Evolutionary conservation across 2,888 invertebrate species (phyloP), one percentile per base, ranked within the genome.

Genomic region (Heliconius cydno): DNA sequence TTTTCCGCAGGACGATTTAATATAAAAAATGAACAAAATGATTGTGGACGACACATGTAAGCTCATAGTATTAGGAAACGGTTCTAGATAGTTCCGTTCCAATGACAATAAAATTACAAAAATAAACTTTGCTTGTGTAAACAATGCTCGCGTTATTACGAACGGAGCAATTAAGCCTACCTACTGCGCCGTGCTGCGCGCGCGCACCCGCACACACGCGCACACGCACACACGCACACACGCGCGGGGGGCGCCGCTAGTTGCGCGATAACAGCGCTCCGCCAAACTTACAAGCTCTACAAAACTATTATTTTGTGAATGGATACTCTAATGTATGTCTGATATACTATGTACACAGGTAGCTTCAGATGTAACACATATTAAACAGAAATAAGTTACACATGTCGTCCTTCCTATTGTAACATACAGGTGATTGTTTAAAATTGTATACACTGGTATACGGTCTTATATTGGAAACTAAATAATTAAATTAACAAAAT

Each of bases 261-360:
- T 84, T 80, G 77, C 79, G 81, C 81, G 83, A 84, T 82, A 85
- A 84, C 82, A 82, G 79, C 84, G 82, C 83, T 46, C 82, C 75
- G 83, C 82, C 85, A 78, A 84, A 82, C 79, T 74, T 75, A 72
- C 74, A 73, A 66, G 66, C 66, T 73, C 52, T 25, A 72, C 46
- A 63, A 71, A 65, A 70, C n/a, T 30, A 1, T 63, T 46, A 22
- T 52, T 30, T 71, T 60, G 34, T 57, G n/a, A 72, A 57, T 72
- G 72, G 7, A 57, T 19, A 71, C 22, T 52, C 34, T 34, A 34
- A 34, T 34, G n/a, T n/a, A n/a, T n/a, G n/a, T n/a, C n/a, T 9
- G 7, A 34, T 52, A 19, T 5, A 52, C 6, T 2, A 52, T 52
- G 52, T 19, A 19, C 34, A 34, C 34, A 34, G 34, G 34, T 34